phyloP scores from a whole-genome alignment of 2,113 vertebrate genomes.

The Mirza zaza region DNA sequence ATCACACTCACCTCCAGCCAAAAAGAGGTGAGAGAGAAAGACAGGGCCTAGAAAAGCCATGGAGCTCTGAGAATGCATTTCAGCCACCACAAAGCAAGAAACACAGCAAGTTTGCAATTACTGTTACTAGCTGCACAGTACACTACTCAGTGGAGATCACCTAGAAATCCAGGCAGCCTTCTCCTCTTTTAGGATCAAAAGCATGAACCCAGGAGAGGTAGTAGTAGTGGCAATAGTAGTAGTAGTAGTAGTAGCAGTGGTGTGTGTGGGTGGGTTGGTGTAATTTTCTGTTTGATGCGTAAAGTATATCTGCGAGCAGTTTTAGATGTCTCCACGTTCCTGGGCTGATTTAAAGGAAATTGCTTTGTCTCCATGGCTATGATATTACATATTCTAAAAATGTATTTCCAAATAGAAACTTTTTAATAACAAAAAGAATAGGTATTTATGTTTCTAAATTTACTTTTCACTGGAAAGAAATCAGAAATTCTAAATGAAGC shows the following conservation, averaged over 20 bases:
- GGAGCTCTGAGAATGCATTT: not conserved
- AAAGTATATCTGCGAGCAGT: not conserved
- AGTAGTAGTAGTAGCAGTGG: not conserved
- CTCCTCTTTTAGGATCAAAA: not conserved
- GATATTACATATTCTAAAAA: constrained; percentile 18
- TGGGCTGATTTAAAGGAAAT: constrained; percentile 22
- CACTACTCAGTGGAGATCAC: no score
- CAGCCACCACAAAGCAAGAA: not conserved
- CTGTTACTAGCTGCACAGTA: not conserved
- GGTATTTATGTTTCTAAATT: not conserved
- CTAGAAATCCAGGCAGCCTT: not conserved
- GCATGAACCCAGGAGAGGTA: no score
- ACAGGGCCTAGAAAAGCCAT: not conserved
- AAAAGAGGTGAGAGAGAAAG: not conserved
- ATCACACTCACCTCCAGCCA: no score
- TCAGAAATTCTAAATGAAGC: not conserved
- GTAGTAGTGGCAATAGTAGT: no score
- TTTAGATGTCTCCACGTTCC: not conserved
- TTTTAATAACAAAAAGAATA: not conserved
- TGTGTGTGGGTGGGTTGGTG: not conserved
- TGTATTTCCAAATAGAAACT: not conserved
- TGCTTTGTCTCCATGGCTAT: constrained; percentile 10
- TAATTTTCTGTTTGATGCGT: not conserved
- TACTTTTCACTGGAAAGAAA: not conserved
- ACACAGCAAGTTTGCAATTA: not conserved